A percentile compares a stretch with the other conserved stretches of the same genome.
Conservation (phyloP, 2,113 vertebrate genomes). For the Gnathochromis pfefferi region DNA sequence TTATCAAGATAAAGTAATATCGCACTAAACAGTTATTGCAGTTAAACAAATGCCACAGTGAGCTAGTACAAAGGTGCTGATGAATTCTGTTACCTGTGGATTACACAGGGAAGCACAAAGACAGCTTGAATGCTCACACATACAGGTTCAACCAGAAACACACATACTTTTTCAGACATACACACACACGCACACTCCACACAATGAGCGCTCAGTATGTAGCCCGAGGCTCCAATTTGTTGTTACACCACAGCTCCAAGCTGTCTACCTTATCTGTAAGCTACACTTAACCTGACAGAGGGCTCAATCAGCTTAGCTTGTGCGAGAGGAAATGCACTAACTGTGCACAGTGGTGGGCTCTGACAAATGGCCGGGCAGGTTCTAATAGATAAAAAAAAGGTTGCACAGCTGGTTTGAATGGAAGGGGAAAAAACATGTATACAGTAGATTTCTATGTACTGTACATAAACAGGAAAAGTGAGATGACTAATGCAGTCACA, state of each 20-base stretch:
- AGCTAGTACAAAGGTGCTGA: not conserved
- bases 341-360: not conserved
- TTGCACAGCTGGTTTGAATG: not conserved
- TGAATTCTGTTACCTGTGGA: not conserved
- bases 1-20: not conserved
- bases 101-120: not conserved
- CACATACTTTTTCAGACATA: not conserved
- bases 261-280: not conserved
- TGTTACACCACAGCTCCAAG: not conserved
- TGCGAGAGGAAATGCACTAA: not conserved
- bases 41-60: not conserved
- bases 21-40: not conserved
- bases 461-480: not conserved
- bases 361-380: not conserved
- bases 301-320: not conserved
- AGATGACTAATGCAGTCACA: not conserved
- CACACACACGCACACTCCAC: not conserved
- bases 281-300: constrained; percentile 6
- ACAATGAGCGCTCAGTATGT: not conserved
- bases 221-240: constrained; percentile 1
- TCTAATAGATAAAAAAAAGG: not conserved
- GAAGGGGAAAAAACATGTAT: not conserved
- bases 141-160: not conserved
- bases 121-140: not conserved
- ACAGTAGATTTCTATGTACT: not conserved